Conservation (phyloP, 2,888 invertebrate species). For the Oxytorus armatus region DNA sequence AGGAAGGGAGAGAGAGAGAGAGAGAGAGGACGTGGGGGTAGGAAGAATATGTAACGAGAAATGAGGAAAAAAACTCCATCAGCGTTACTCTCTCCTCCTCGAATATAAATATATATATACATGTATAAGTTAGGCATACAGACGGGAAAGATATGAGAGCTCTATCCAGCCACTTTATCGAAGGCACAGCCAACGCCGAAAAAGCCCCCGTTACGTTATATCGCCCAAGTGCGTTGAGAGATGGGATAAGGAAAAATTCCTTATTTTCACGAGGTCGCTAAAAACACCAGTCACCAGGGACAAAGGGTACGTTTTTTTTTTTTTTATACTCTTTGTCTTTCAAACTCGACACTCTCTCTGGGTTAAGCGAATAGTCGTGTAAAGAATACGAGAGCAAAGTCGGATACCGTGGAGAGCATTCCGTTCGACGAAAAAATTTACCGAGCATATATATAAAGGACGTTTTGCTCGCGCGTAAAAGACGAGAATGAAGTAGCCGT, state of each 20-base stretch:
- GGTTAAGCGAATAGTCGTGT: slow-evolving; percentile 79
- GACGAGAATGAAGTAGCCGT: slow-evolving; percentile 1
- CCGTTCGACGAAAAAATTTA: slow-evolving; percentile 42
- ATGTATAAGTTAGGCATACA: slow-evolving; percentile 22
- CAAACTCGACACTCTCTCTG: slow-evolving; percentile 70
- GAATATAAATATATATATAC: not conserved
- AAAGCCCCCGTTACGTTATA: no score
- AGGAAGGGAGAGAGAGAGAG: no score
- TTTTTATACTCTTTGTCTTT: slow-evolving; percentile 59
- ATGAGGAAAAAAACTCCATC: slow-evolving; percentile 54
- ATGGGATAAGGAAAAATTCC: slow-evolving; percentile 40
- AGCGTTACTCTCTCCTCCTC: slow-evolving; percentile 31
- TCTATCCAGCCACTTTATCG: slow-evolving; percentile 59
- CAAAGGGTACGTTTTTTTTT: slow-evolving; percentile 41
- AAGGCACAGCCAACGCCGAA: slow-evolving; percentile 35
- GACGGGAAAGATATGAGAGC: slow-evolving; percentile 58
- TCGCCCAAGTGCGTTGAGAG: slow-evolving; percentile 14
- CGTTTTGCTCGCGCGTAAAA: slow-evolving; percentile 9
- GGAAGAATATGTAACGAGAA: slow-evolving; percentile 37
- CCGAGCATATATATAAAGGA: slow-evolving; percentile 9
- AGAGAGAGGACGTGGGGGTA: no score
- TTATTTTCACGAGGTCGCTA: slow-evolving; percentile 50
- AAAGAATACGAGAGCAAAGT: slow-evolving; percentile 63
- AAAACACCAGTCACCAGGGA: slow-evolving; percentile 54
- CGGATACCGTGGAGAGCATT: not conserved